phyloP scores from a whole-genome alignment of 2,113 vertebrate genomes.

The Antechinus flavipes region DNA sequence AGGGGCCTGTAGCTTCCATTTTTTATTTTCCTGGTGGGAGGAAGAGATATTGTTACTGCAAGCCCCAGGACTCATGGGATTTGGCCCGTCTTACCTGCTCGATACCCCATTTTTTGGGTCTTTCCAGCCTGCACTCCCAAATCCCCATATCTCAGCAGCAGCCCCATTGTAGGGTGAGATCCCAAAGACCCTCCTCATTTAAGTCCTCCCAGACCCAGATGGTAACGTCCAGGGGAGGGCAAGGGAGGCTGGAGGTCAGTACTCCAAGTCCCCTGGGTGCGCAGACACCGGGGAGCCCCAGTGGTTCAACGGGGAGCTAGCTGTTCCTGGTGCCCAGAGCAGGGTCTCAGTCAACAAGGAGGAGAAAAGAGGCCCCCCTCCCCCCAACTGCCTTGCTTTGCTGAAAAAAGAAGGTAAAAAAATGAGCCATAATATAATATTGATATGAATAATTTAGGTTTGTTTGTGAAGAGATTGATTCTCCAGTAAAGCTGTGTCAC shows the following conservation, averaged over 20 bases:
- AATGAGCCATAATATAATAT: slow-evolving; percentile 38
- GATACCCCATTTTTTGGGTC: not conserved
- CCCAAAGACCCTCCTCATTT: not conserved
- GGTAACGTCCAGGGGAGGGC: not conserved
- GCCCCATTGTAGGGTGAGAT: not conserved
- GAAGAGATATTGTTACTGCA: not conserved
- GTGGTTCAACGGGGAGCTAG: not conserved
- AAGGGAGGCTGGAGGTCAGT: not conserved
- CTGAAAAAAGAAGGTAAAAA: not conserved
- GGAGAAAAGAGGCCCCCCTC: not conserved
- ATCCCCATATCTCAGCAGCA: too few relatives aligned
- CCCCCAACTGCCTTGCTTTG: slow-evolving; percentile 7
- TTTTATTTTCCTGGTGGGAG: not conserved
- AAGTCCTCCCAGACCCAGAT: not conserved
- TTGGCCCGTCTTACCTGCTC: not conserved
- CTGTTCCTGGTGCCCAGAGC: not conserved
- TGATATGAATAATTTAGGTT: slow-evolving; percentile 35
- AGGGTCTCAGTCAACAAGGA: not conserved
- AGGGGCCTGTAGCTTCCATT: not conserved
- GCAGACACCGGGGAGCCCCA: not conserved
- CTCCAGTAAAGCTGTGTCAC: slow-evolving; percentile 39
- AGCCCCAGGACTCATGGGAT: not conserved
- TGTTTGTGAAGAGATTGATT: slow-evolving; percentile 43
- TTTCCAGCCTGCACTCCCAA: not conserved
- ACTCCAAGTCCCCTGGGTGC: not conserved